These are phyloP conservation scores for Microctenopoma stevenorrisi DNA, from an alignment of 2,797 vertebrate genomes.

Conservation along the genomic window DNA sequence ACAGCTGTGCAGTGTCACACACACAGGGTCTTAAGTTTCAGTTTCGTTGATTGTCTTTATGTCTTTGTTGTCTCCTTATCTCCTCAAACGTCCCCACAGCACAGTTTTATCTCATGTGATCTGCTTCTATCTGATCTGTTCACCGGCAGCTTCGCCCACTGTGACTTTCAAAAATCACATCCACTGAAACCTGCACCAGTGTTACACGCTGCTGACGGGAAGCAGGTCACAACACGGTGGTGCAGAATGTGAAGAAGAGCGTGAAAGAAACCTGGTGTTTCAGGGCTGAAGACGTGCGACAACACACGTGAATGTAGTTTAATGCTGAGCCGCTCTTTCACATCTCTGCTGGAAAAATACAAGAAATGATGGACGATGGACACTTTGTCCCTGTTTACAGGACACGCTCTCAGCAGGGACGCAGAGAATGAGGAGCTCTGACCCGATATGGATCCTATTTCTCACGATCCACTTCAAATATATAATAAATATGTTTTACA, in stretches of 20 bases:
- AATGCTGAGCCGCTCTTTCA: background rate
- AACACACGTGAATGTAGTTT: background rate
- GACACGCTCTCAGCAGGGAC: no score
- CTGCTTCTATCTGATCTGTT: background rate
- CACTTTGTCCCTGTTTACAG: no score
- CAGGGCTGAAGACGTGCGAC: background rate
- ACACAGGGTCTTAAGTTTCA: background rate
- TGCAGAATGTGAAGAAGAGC: background rate
- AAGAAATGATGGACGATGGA: no score
- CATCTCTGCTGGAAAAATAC: no score
- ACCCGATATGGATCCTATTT: no score
- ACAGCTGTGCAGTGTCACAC: no score
- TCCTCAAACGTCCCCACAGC: background rate
- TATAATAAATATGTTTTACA: no score
- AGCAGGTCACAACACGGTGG: slow-evolving; percentile 21
- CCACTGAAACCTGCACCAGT: background rate
- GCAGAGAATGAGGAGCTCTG: no score
- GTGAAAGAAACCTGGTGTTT: background rate
- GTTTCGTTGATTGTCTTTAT: background rate
- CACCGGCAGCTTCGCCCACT: background rate
- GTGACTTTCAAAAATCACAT: slow-evolving; percentile 2
- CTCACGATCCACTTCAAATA: no score
- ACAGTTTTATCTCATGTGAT: background rate
- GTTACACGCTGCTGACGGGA: slow-evolving; percentile 15
- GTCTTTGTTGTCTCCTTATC: slow-evolving; percentile 1